Conservation (phyloP, 1,140 invertebrate genomes). For the Uloborus diversus region DNA sequence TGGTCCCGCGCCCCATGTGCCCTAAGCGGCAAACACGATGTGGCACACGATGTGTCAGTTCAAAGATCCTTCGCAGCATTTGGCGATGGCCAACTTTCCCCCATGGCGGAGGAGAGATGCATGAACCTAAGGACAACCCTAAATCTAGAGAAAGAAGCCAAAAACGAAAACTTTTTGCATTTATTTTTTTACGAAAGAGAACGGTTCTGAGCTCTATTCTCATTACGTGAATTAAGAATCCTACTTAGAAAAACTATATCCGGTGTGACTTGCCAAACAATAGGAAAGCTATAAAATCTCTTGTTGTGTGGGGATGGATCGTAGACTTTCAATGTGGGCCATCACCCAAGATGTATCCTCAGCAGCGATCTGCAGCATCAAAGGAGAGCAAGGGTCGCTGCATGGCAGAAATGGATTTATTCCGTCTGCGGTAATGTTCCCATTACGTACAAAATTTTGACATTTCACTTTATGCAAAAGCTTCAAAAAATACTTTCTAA, state of each 20-base stretch:
- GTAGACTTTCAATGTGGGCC: slow-evolving; percentile 60
- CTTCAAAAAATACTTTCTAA: too few relatives aligned
- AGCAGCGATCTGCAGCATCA: slow-evolving; percentile 56
- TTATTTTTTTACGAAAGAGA: neutral
- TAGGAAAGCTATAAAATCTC: slow-evolving; percentile 50
- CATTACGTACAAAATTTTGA: too few relatives aligned
- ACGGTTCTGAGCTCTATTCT: slow-evolving; percentile 22
- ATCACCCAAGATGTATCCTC: slow-evolving; percentile 60
- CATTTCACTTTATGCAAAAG: too few relatives aligned
- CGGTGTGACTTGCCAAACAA: slow-evolving; percentile 51
- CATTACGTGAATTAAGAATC: slow-evolving; percentile 15
- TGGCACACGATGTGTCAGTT: too few relatives aligned
- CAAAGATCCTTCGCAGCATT: too few relatives aligned
- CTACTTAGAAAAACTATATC: slow-evolving; percentile 43
- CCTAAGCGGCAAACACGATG: too few relatives aligned
- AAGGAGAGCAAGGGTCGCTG: slow-evolving; percentile 42
- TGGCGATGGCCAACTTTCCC: too few relatives aligned
- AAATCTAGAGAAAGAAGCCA: neutral
- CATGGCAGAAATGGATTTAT: slow-evolving; percentile 36
- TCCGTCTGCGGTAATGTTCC: slow-evolving; percentile 41
- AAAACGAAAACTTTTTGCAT: slow-evolving; percentile 1
- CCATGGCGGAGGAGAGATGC: too few relatives aligned
- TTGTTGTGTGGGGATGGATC: slow-evolving; percentile 21
- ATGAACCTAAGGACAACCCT: slow-evolving; percentile 17
- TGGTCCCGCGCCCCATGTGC: too few relatives aligned